Conservation (phyloP, 2,797 vertebrate species). For the Anguilla megastoma region DNA sequence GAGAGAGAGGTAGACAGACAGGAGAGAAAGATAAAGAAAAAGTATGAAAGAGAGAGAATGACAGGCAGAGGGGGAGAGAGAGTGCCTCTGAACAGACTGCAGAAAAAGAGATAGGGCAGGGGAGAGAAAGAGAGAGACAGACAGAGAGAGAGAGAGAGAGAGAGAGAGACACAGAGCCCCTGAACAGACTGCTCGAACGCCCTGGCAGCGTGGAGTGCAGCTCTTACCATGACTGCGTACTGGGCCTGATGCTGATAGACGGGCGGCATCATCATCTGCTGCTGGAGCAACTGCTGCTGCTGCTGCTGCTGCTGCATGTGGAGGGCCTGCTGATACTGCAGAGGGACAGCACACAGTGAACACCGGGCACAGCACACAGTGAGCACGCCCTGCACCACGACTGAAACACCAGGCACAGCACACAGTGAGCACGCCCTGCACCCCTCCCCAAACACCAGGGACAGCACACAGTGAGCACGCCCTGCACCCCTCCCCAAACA, state of each 20-base stretch:
- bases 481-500: not conserved
- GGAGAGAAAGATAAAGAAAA: too few species aligned
- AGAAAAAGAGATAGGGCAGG: not conserved
- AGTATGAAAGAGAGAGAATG: too few species aligned
- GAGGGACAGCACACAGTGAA: not conserved
- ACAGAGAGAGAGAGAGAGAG: not conserved
- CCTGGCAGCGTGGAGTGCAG: not conserved
- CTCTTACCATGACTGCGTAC: constrained; percentile 85
- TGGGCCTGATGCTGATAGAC: constrained; percentile 78
- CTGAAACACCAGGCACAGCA: not conserved
- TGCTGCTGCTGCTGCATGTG: constrained; percentile 65
- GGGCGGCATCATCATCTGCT: constrained; percentile 81
- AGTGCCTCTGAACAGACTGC: too few species aligned
- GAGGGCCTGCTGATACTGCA: constrained; percentile 69
- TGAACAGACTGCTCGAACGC: too few species aligned
- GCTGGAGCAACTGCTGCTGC: constrained; percentile 79
- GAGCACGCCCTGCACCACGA: not conserved
- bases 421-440: not conserved
- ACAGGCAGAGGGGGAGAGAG: too few species aligned
- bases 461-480: not conserved
- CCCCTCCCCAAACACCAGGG: not conserved
- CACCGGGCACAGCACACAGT: not conserved
- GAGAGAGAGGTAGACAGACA: too few species aligned
- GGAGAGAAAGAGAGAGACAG: not conserved
- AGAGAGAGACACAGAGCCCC: too few species aligned